Evolutionary conservation across 2,888 invertebrate genomes (phyloP), one percentile per base, ranked within the genome.

Genomic region (Antitype chi): DNA sequence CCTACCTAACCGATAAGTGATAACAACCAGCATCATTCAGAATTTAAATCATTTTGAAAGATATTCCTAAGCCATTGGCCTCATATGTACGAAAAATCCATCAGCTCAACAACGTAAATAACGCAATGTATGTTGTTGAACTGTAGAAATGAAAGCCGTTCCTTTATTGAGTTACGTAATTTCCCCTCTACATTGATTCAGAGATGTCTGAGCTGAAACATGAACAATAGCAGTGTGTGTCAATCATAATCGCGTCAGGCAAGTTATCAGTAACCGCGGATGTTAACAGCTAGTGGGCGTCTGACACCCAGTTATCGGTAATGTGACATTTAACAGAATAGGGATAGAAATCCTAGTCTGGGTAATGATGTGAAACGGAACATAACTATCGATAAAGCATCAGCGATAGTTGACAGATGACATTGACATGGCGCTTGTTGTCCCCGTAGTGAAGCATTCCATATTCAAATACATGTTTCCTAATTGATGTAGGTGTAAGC

Each of bases 251-350:
- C 79, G 67, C 57, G 66, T 86, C 80, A 53, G 38, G 32, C 80
- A 47, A 74, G 70, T 84, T 84, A 84, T 84, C 83, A 80, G 60
- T 52, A 68, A 62, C 68, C 66, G 55, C 87, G 87, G 83, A 84
- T 87, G 87, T 74, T 84, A 74, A 79, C 74, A 71, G 38, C 60
- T 69, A 53, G 87, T 86, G 84, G 87, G 83, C 74, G 83, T 66
- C 49, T 62, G 74, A 84, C 80, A 72, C 57, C 9, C 74, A 60
- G 64, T 63, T 87, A 86, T 84, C 85, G 43, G 60, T 71, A 13
- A 57, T 17, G 38, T 49, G 38, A 49, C 68, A 53, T 23, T 0
- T 9, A 1, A 53, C 59, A 70, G 49, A 32, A 32, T 13, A 60
- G 1, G 8, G 8, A 66, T 69, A 84, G 87, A 74, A 70, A 23